phyloP scores from a whole-genome alignment of 2,797 vertebrate genomes.

The Pampus argenteus region DNA sequence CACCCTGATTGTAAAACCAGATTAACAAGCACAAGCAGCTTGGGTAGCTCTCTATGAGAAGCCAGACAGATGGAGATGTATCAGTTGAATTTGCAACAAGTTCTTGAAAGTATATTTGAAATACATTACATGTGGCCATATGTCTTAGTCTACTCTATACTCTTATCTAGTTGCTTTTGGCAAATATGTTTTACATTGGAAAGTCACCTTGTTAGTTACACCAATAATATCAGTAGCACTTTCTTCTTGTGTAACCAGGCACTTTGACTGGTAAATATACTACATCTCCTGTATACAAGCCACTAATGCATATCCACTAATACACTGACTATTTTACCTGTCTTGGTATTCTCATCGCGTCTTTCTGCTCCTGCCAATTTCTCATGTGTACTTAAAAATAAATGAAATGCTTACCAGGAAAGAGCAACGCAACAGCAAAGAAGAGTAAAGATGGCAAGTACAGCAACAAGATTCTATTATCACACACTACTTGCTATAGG shows the following conservation, averaged over 20 bases:
- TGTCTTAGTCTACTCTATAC: too few relatives aligned
- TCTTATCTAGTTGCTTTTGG: not conserved
- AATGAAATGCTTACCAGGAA: not conserved
- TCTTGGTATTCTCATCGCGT: slow-evolving; percentile 8
- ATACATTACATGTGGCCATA: not conserved
- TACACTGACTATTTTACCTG: not conserved
- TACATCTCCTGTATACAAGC: not conserved
- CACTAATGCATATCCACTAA: not conserved
- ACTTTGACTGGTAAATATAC: slow-evolving; percentile 1
- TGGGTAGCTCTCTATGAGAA: not conserved
- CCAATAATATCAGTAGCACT: not conserved
- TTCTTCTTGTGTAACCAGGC: not conserved
- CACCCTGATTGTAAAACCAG: slow-evolving; percentile 13
- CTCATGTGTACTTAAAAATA: not conserved
- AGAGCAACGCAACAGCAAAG: not conserved
- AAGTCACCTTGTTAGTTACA: not conserved
- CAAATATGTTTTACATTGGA: not conserved
- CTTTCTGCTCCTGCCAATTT: not conserved
- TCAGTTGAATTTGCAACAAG: slow-evolving; percentile 1
- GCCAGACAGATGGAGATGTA: not conserved
- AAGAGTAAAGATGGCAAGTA: not conserved
- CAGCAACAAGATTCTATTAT: not conserved
- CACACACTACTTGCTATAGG: not conserved
- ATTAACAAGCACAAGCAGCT: slow-evolving; percentile 18
- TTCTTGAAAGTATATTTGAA: not conserved